These are phyloP conservation scores for Pomacea canaliculata DNA, from an alignment of 2,888 invertebrate genomes.

Conservation along the genomic window DNA sequence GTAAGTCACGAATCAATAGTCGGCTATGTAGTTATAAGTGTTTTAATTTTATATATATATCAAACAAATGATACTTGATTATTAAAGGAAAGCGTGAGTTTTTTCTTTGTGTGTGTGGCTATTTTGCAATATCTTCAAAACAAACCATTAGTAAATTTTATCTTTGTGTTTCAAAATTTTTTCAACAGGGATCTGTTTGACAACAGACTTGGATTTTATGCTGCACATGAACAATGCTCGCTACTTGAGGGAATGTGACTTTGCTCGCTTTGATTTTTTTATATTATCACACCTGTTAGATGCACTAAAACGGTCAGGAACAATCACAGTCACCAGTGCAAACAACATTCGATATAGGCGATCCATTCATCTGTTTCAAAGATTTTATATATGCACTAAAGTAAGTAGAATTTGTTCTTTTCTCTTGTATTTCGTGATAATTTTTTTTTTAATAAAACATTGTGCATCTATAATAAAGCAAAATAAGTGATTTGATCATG, in stretches of 20 bases:
- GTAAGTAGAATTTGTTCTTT: constrained; percentile 3
- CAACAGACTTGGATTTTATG: constrained; percentile 9
- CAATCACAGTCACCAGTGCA: background rate
- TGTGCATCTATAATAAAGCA: too few relatives aligned
- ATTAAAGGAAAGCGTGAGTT: too few relatives aligned
- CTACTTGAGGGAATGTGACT: constrained; percentile 11
- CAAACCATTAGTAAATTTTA: too few relatives aligned
- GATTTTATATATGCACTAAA: background rate
- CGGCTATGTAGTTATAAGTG: too few relatives aligned
- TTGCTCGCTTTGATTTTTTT: constrained; percentile 1
- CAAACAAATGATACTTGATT: too few relatives aligned
- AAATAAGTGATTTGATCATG: too few relatives aligned
- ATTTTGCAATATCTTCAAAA: too few relatives aligned
- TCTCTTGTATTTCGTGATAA: too few relatives aligned
- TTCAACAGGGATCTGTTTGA: constrained; percentile 4
- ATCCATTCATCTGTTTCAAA: constrained; percentile 4
- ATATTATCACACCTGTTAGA: background rate
- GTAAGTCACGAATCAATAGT: too few relatives aligned
- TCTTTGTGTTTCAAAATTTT: background rate
- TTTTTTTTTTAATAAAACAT: too few relatives aligned
- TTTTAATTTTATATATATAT: too few relatives aligned
- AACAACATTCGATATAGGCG: constrained; percentile 11
- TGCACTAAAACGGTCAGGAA: background rate
- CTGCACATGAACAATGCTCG: constrained; percentile 10
- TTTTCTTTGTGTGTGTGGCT: too few relatives aligned